Evolutionary conservation across 2,888 invertebrate species (phyloP).

Genomic region (Dasysyrphus tricinctus): DNA sequence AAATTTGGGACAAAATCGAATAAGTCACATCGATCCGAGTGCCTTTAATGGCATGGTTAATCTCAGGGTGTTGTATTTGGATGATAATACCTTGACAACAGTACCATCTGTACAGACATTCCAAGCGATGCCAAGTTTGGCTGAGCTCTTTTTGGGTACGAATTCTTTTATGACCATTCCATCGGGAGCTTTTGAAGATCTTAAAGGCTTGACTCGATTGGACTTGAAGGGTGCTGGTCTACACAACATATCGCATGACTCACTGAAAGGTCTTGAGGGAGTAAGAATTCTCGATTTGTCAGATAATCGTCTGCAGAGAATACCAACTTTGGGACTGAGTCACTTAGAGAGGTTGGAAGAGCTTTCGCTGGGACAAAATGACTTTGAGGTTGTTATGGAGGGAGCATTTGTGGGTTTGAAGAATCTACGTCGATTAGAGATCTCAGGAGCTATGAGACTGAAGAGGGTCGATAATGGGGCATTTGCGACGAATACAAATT

Average conservation of each 20-base stretch:
- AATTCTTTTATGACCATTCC: slow-evolving; percentile 91
- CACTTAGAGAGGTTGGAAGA: slow-evolving; percentile 90
- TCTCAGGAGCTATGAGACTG: slow-evolving; percentile 90
- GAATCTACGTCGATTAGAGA: slow-evolving; percentile 90
- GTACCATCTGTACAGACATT: slow-evolving; percentile 90
- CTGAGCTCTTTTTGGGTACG: slow-evolving; percentile 92
- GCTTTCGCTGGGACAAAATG: slow-evolving; percentile 92
- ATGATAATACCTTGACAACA: slow-evolving; percentile 91
- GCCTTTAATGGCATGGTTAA: slow-evolving; percentile 91
- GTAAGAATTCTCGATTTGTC: slow-evolving; percentile 90
- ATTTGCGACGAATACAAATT: slow-evolving; percentile 91
- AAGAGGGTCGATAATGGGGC: slow-evolving; percentile 90
- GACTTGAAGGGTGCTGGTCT: slow-evolving; percentile 92
- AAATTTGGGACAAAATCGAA: slow-evolving; percentile 93
- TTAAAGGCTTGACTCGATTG: slow-evolving; percentile 89
- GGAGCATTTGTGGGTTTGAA: slow-evolving; percentile 91
- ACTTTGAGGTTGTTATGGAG: slow-evolving; percentile 88
- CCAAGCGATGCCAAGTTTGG: slow-evolving; percentile 89
- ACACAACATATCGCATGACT: slow-evolving; percentile 90
- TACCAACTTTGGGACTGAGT: slow-evolving; percentile 90
- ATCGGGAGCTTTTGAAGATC: slow-evolving; percentile 90
- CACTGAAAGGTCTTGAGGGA: slow-evolving; percentile 90
- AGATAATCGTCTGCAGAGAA: slow-evolving; percentile 90
- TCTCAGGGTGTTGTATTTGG: slow-evolving; percentile 91
- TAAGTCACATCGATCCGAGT: slow-evolving; percentile 90